Evolutionary conservation across 1,140 invertebrate species (phyloP), one percentile per base, ranked within the genome.

Genomic region (Pantala flavescens): DNA sequence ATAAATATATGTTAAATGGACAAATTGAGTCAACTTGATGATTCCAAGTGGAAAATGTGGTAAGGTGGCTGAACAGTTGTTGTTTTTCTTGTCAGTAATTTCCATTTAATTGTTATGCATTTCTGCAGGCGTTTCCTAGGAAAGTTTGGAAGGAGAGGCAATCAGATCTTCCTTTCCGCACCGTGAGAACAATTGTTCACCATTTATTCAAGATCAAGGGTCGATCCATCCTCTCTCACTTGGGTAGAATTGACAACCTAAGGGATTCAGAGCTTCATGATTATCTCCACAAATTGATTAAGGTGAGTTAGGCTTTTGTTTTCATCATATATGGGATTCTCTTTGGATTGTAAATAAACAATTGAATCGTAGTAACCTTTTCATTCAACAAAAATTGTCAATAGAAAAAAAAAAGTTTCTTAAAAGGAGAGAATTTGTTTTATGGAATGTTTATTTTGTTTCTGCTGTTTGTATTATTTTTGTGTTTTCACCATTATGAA

Each of bases 181-280:
- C 95, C 43, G 89, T 97, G 23, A 97, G 97, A 84, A 98, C 95
- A 0, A 86, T 97, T 77, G 85, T 97, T 73, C 94, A 97, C 81
- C 90, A 93, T 70, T 87, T 96, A 82, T 90, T 90, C 55, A 91
- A 91, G 82, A 87, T 90, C 72, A 92, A 92, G 81, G 91, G 91
- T 0, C 86, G 86, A 55, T 86, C 88, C 74, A 91, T 95, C 77
- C 85, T 93, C 71, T 88, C 88, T 80, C 91, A 95, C 80, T 84
- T 95, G 42, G 89, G 88, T 23, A 88, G 90, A 80, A 92, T 95
- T 79, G 90, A 91, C 0, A 89, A 93, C 76, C 87, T 87, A 7
- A 88, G 90, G 74, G 90, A 93, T 78, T 94, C 93, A 0, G 94
- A 96, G 81, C 83, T 96, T 12, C 89, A 93, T 77, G 84, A 87